phyloP scores from a whole-genome alignment of 2,797 vertebrate species.

The Carduelis carduelis region DNA sequence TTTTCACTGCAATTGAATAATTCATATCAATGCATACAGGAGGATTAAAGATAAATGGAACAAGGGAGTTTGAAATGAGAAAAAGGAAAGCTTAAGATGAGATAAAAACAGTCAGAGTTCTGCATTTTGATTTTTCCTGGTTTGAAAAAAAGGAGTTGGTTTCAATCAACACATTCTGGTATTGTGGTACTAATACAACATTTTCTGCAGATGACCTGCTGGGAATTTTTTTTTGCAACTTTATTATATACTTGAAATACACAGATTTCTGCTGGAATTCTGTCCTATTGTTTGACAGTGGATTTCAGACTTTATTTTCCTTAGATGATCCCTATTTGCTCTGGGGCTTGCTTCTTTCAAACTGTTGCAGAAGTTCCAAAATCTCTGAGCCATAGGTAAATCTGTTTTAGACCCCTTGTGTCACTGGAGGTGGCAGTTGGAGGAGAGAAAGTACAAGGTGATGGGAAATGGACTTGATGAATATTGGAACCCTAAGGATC shows the following conservation, averaged over 20 bases:
- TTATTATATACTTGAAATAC: not conserved
- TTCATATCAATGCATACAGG: not conserved
- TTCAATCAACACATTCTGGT: not conserved
- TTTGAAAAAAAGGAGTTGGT: not conserved
- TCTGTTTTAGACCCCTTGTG: not conserved
- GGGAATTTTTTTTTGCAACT: not conserved
- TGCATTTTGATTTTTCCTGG: not conserved
- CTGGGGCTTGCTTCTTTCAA: not conserved
- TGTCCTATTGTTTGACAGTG: not conserved
- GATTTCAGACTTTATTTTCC: not conserved
- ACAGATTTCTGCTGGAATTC: not conserved
- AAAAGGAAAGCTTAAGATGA: not conserved
- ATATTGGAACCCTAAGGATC: not conserved
- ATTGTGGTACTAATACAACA: not conserved
- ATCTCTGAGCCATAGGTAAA: not conserved
- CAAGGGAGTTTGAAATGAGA: not conserved
- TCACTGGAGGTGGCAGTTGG: not conserved
- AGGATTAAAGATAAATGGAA: not conserved
- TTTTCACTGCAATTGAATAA: slow-evolving; percentile 5
- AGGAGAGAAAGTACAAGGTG: not conserved
- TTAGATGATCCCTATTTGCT: not conserved
- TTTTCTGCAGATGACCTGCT: not conserved
- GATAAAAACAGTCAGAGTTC: not conserved
- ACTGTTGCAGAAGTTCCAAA: not conserved
- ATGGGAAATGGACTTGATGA: not conserved